These are phyloP conservation scores for Pseudois nayaur DNA, from an alignment of 2,113 vertebrate species.

Conservation along the genomic window DNA sequence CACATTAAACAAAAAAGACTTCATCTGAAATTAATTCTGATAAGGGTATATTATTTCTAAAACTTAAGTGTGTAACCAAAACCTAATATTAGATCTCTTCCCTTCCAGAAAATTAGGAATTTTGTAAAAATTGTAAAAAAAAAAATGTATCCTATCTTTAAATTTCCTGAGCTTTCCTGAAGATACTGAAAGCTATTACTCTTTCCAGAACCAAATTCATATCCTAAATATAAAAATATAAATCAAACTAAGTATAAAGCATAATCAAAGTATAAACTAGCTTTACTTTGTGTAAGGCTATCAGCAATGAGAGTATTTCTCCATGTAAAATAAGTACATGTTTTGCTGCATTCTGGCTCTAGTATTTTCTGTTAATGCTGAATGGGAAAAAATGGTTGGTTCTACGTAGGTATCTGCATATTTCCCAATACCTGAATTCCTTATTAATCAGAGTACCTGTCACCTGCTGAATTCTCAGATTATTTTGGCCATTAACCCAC, in stretches of 20 bases:
- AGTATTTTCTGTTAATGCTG: not conserved
- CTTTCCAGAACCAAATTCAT: not conserved
- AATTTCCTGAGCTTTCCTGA: not conserved
- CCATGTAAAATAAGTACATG: not conserved
- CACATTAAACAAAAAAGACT: not conserved
- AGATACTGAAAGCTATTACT: not conserved
- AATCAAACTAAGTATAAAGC: not conserved
- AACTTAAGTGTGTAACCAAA: not conserved
- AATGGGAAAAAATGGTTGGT: not conserved
- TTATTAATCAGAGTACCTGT: not conserved
- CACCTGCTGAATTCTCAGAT: not conserved
- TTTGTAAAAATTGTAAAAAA: not conserved
- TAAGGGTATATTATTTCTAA: slow-evolving; percentile 10
- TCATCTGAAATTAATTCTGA: not conserved
- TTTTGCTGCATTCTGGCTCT: not conserved
- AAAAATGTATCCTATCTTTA: not conserved
- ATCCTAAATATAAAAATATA: not conserved
- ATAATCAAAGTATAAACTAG: not conserved
- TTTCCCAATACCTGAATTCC: not conserved
- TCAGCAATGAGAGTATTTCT: not conserved
- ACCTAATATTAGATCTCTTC: not conserved
- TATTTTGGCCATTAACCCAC: not conserved
- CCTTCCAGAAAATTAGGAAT: not conserved
- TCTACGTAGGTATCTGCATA: not conserved
- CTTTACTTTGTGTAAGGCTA: not conserved